Evolutionary conservation across 2,888 invertebrate genomes (phyloP).

Genomic region (Andrena trimmerana): DNA sequence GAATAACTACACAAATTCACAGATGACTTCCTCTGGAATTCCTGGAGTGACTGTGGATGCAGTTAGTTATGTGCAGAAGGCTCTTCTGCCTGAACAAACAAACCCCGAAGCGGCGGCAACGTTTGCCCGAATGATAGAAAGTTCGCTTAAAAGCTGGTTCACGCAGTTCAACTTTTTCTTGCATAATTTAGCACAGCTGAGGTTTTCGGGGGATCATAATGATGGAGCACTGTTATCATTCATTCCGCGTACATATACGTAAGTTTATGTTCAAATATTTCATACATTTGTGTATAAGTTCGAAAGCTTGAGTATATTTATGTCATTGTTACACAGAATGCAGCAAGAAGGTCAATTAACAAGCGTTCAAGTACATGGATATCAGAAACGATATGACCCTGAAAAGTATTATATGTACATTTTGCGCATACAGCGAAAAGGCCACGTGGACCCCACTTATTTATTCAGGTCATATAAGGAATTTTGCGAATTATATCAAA

Average conservation of each 20-base stretch:
- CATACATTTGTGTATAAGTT: background rate
- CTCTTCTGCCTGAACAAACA: constrained; percentile 94
- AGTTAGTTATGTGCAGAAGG: constrained; percentile 95
- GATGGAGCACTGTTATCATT: constrained; percentile 95
- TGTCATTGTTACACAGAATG: constrained; percentile 88
- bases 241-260: constrained; percentile 97
- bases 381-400: constrained; percentile 97
- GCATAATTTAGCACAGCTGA: constrained; percentile 97
- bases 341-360: constrained; percentile 95
- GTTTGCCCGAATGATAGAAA: constrained; percentile 98
- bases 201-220: constrained; percentile 95
- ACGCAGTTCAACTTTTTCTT: constrained; percentile 99
- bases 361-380: constrained; percentile 94
- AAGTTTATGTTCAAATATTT: constrained; percentile 82
- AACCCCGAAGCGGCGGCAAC: constrained; percentile 98
- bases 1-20: constrained; percentile 77
- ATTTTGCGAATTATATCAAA: constrained; percentile 98
- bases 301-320: background rate
- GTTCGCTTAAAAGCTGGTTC: constrained; percentile 96
- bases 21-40: constrained; percentile 97
- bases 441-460: constrained; percentile 94
- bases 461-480: constrained; percentile 98
- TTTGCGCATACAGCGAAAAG: constrained; percentile 92
- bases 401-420: constrained; percentile 99
- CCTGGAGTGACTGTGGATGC: constrained; percentile 96